These are phyloP conservation scores for Eugnorisma glareosa DNA, from an alignment of 2,888 invertebrate genomes.

Conservation along the genomic window DNA sequence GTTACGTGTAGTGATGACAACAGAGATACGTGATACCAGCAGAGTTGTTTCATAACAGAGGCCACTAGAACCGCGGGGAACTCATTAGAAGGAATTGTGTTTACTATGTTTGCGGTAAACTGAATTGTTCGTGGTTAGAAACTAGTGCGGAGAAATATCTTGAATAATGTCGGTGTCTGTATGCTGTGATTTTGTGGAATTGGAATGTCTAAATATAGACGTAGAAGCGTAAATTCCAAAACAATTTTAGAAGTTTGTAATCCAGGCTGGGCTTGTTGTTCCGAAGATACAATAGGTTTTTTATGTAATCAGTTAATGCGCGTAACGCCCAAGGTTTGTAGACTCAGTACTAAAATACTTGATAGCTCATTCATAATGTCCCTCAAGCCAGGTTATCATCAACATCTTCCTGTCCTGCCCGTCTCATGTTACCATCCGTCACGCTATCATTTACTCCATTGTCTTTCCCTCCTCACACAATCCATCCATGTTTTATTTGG, in stretches of 20 bases:
- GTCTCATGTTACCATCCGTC: background rate
- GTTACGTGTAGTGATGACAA: slow-evolving; percentile 64
- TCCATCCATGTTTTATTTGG: background rate
- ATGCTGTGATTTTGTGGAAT: background rate
- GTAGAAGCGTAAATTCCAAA: background rate
- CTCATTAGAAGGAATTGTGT: slow-evolving; percentile 48
- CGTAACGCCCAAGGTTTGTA: background rate
- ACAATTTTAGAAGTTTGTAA: background rate
- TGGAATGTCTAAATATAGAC: slow-evolving; percentile 6
- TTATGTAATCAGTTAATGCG: background rate
- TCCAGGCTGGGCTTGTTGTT: background rate
- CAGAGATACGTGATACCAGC: slow-evolving; percentile 57
- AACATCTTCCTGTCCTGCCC: background rate
- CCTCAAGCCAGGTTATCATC: background rate
- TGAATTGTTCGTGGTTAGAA: slow-evolving; percentile 19
- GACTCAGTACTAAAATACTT: background rate
- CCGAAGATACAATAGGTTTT: background rate
- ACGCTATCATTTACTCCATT: background rate
- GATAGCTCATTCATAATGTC: no score
- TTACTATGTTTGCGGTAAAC: slow-evolving; percentile 48
- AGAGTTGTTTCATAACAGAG: slow-evolving; percentile 60
- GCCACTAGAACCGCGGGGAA: slow-evolving; percentile 48
- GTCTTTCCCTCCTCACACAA: background rate
- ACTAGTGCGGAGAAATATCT: slow-evolving; percentile 27
- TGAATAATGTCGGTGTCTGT: slow-evolving; percentile 10